A percentile compares a stretch with the other conserved stretches of the same genome.
These are phyloP conservation scores for Labia minor DNA, from an alignment of 2,888 invertebrate genomes.

Conservation along the genomic window DNA sequence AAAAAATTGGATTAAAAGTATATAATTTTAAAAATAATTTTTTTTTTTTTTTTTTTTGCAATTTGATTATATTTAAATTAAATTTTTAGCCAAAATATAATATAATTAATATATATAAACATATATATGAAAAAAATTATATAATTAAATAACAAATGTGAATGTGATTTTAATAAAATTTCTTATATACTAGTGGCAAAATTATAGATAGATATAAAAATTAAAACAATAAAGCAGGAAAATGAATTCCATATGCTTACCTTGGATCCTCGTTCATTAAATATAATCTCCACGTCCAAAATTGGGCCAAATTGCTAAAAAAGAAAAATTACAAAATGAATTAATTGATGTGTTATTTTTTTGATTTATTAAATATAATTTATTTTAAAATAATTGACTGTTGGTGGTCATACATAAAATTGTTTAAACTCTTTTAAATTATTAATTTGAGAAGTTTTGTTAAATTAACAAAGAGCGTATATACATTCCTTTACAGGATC, in stretches of 20 bases:
- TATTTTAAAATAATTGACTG: too few species aligned
- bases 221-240: slow-evolving; percentile 23
- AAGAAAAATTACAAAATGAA: too few species aligned
- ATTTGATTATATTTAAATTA: neutral
- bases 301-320: slow-evolving; percentile 97
- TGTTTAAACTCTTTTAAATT: too few species aligned
- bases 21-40: neutral
- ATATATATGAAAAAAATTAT: slow-evolving; percentile 3
- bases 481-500: too few species aligned
- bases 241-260: slow-evolving; percentile 50
- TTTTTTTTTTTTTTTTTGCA: neutral
- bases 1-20: neutral
- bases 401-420: too few species aligned
- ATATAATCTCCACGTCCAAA: slow-evolving; percentile 99
- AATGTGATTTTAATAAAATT: slow-evolving; percentile 14
- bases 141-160: slow-evolving; percentile 16
- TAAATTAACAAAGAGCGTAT: too few species aligned
- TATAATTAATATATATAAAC: neutral
- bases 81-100: neutral
- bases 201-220: too few species aligned
- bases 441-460: too few species aligned
- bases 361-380: too few species aligned
- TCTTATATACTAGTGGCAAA: neutral
- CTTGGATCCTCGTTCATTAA: slow-evolving; percentile 99
- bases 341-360: too few species aligned